Conservation (phyloP, 2,113 vertebrate genomes). For the Coregonus clupeaformis region DNA sequence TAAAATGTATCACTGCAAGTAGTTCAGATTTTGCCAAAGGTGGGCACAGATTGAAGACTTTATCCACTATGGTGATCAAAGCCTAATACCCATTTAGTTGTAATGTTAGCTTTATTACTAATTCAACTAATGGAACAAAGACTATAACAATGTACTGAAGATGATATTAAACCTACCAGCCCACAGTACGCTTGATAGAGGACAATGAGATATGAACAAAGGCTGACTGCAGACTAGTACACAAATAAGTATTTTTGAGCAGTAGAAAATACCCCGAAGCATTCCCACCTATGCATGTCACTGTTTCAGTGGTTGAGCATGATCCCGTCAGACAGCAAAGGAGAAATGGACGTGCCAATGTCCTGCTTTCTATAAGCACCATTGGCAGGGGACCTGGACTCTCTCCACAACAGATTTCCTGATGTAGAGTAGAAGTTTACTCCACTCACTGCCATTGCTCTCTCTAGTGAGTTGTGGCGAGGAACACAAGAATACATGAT, state of each 20-base stretch:
- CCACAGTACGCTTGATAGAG: background rate
- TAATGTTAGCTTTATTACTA: background rate
- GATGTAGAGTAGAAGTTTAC: constrained; percentile 14
- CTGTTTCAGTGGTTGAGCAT: constrained; percentile 30
- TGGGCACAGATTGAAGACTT: background rate
- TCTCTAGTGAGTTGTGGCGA: background rate
- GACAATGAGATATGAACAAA: background rate
- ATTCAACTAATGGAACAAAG: background rate
- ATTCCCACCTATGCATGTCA: constrained; percentile 30
- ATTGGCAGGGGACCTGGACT: background rate
- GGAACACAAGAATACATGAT: background rate
- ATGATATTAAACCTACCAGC: background rate
- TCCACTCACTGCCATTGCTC: background rate
- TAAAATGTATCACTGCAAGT: background rate
- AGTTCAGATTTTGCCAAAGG: background rate
- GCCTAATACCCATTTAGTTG: background rate
- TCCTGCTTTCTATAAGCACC: background rate
- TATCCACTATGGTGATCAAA: background rate
- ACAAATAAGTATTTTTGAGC: background rate
- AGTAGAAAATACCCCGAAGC: constrained; percentile 29
- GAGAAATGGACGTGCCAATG: constrained; percentile 20
- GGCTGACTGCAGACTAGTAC: background rate
- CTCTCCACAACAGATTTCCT: background rate
- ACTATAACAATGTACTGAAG: background rate
- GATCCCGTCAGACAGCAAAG: constrained; percentile 44